Evolutionary conservation across 2,113 vertebrate genomes (phyloP).

Genomic region (Daphoenositta chrysoptera): DNA sequence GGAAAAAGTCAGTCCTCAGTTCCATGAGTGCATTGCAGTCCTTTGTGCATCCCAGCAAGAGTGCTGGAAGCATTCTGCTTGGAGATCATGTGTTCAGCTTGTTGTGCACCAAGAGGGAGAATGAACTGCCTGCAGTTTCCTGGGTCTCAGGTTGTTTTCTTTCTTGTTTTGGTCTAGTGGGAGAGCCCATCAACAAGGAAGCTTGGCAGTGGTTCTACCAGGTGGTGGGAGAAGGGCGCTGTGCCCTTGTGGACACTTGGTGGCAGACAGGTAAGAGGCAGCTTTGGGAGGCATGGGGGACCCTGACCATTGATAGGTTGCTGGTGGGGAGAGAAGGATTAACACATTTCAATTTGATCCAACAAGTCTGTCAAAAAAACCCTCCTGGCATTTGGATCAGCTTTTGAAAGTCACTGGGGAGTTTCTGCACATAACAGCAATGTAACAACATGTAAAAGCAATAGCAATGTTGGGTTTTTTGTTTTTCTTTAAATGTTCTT

Average conservation of each 20-base stretch:
- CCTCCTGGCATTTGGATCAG: background rate
- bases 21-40: background rate
- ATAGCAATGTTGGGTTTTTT: background rate
- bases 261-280: conserved; percentile 90
- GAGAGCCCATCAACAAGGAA: conserved; percentile 90
- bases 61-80: background rate
- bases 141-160: background rate
- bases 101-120: background rate
- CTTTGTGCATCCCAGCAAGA: background rate
- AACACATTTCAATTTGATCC: background rate
- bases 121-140: background rate
- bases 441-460: background rate
- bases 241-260: conserved; percentile 91
- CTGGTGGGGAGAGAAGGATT: background rate
- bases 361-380: background rate
- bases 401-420: background rate
- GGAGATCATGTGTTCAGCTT: background rate
- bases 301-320: background rate
- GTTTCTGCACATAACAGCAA: background rate
- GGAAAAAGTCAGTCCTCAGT: background rate
- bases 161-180: conserved; percentile 74
- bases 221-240: conserved; percentile 85
- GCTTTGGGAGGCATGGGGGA: background rate
- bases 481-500: background rate
- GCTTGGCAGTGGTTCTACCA: conserved; percentile 92